A percentile compares a stretch with the other conserved stretches of the same genome.
Evolutionary conservation across 2,113 vertebrate genomes (phyloP).

Genomic region (Nicator chloris): DNA sequence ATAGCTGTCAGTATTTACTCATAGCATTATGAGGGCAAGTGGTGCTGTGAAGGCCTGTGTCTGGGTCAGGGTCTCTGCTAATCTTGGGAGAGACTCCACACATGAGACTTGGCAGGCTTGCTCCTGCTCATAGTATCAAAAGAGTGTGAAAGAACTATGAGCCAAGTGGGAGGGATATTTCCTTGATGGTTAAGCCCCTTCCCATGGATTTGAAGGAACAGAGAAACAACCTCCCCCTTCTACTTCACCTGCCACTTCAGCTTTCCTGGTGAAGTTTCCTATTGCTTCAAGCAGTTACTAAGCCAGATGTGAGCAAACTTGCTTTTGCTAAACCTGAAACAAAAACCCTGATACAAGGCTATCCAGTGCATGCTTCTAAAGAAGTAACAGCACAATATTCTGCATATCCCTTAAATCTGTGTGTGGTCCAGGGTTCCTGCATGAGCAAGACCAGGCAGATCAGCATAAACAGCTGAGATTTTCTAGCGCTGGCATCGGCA

Average conservation of each 20-base stretch:
- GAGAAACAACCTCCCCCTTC: neutral
- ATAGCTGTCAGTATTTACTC: neutral
- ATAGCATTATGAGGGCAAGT: neutral
- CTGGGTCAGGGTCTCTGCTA: neutral
- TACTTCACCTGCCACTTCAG: neutral
- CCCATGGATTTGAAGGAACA: neutral
- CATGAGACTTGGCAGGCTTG: neutral
- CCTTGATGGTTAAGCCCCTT: neutral
- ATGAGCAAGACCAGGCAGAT: neutral
- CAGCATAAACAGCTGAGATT: neutral
- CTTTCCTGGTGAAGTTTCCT: neutral
- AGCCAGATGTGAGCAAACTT: neutral
- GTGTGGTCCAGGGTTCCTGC: neutral
- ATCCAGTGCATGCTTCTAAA: neutral
- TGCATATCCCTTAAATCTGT: neutral
- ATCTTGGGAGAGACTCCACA: neutral
- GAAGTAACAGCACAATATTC: neutral
- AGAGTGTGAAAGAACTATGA: accelerated
- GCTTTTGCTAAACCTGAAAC: neutral
- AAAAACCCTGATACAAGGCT: neutral
- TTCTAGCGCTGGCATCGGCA: neutral
- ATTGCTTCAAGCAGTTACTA: neutral
- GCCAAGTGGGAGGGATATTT: neutral
- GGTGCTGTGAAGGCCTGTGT: neutral
- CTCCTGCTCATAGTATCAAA: neutral